Evolutionary conservation across 1,140 invertebrate genomes (phyloP), one percentile per base, ranked within the genome.

Genomic region (Zeugodacus cucurbitae): DNA sequence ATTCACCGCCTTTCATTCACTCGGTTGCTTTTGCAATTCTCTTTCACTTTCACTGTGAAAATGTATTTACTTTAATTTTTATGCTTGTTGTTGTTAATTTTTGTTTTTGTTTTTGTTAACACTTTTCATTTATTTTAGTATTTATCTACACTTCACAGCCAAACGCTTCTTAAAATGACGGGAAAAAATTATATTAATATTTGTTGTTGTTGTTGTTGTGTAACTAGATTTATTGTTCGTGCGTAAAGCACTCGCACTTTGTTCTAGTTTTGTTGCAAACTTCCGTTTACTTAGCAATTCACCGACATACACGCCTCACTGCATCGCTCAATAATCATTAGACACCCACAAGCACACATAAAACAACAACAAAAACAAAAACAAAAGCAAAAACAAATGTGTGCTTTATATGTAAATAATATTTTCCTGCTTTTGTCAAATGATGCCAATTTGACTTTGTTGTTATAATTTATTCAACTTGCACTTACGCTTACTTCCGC

Each of bases 391-490:
- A 62, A 62, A 62, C n/a, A 6, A n/a, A 62, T 26, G n/a, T 62
- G 3, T 1, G n/a, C n/a, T 4, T 57, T 34, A 67, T 67, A 22
- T n/a, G n/a, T n/a, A n/a, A n/a, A n/a, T n/a, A n/a, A n/a, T 74
- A 41, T 74, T 32, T 74, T 74, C 67, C 67, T 74, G 20, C 67
- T 74, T 32, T 74, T 74, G 67, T 17, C 67, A 74, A 74, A 74
- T 74, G 20, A 74, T 74, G 34, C 34, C 67, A 41, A 32, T 37
- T 74, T 41, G 17, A 34, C 32, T 37, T 70, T 70, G 67, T 70
- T 70, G 67, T 41, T 70, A 70, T 10, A 37, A 70, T 70, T 70
- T 32, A 70, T 37, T 32, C 34, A 37, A 22, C 67, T 70, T 11
- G 32, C 34, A 70, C 14, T 22, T 11, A 37, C n/a, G n/a, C n/a